Evolutionary conservation across 2,888 invertebrate species (phyloP), one percentile per base, ranked within the genome.

Genomic region (Tholera decimalis): DNA sequence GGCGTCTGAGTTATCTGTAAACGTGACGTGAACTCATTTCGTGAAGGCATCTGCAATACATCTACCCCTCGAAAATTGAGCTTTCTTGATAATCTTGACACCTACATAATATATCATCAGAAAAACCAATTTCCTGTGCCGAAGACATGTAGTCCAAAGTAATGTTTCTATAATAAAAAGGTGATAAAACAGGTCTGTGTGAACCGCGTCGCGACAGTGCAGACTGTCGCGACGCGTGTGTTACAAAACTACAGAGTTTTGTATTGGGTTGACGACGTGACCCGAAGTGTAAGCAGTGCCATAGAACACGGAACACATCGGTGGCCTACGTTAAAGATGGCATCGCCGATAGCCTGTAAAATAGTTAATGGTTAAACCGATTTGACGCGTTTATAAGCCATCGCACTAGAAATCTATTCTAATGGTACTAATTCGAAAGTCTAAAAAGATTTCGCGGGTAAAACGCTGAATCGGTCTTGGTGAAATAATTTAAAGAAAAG

Each of bases 231-330:
- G n/a, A n/a, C n/a, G n/a, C n/a, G n/a, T n/a, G n/a, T n/a, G n/a
- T n/a, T n/a, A n/a, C n/a, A n/a, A n/a, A n/a, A n/a, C n/a, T n/a
- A n/a, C n/a, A 53, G 43, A 66, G 67, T 58, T 73, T 51, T 51
- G 55, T 56, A 51, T 60, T 47, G 33, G 68, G 55, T 55, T 50
- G 8, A 6, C 18, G 26, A 74, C 71, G 71, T 72, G 75, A 68
- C 46, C 20, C n/a, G 71, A 18, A 58, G 22, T 33, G 22, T 51
- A 74, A 74, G 50, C 47, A 18, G n/a, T 26, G 47, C 28, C 47
- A 47, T 3, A 47, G 47, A 47, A 13, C 47, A 28, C n/a, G n/a
- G n/a, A 4, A 2, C 6, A n/a, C 18, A n/a, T 26, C 5, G 0
- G 18, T 2, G 26, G n/a, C 5, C 2, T 9, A 0, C 18, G 47